Percentiles rank a stretch among this genome's conserved stretches.
These are phyloP conservation scores for Mesitornis unicolor DNA, from an alignment of 2,113 vertebrate genomes.

Conservation along the genomic window DNA sequence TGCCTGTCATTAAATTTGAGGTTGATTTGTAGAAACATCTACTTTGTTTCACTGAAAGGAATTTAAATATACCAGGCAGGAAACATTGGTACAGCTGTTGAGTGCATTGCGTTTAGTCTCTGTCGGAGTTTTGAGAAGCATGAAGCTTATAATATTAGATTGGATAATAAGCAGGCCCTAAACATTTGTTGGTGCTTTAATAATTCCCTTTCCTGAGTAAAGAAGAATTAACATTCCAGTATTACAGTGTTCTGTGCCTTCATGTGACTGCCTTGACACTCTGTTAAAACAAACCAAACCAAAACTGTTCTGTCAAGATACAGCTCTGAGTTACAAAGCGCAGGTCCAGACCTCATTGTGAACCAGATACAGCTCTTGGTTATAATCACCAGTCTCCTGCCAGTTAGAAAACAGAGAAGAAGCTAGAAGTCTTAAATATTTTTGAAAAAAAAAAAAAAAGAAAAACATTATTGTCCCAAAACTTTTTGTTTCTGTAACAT, in stretches of 20 bases:
- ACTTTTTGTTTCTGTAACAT: neutral
- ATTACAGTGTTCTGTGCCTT: neutral
- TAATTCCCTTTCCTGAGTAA: neutral
- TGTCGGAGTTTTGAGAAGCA: neutral
- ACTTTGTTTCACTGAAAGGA: neutral
- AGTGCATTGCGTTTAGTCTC: neutral
- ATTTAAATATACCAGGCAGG: neutral
- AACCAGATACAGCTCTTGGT: neutral
- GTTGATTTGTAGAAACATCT: neutral
- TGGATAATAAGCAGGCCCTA: neutral
- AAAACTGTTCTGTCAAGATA: neutral
- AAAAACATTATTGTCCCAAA: neutral
- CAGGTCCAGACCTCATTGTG: neutral
- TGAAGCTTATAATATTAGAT: neutral
- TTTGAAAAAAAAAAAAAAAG: neutral
- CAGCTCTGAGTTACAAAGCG: fast-evolving
- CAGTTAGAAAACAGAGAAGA: neutral
- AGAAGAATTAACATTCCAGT: neutral
- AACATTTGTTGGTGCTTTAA: neutral
- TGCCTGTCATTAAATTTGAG: neutral
- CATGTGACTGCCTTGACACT: neutral
- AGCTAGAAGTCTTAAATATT: neutral
- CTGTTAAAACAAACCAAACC: neutral
- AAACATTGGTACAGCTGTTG: neutral
- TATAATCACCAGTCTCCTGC: neutral